Percentiles rank a stretch among this genome's conserved stretches.
These are phyloP conservation scores for Cybosia mesomella DNA, from an alignment of 2,888 invertebrate species.

Conservation along the genomic window DNA sequence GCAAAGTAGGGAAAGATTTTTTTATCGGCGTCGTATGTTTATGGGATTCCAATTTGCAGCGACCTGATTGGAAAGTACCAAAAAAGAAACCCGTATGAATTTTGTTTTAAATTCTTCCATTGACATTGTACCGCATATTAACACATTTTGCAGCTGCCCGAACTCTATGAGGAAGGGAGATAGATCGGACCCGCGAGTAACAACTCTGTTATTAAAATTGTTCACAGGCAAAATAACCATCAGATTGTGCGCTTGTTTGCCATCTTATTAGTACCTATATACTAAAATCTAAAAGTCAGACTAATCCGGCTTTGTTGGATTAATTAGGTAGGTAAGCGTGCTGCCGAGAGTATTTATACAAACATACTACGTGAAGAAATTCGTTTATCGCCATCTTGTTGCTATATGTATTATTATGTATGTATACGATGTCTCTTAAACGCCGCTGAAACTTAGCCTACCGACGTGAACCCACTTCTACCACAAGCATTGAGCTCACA, in stretches of 20 bases:
- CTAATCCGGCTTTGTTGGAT: too few species aligned
- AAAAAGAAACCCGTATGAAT: background rate
- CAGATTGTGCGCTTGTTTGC: too few species aligned
- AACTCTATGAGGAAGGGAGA: background rate
- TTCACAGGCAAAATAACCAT: too few species aligned
- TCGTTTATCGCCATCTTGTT: background rate
- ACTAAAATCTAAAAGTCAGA: background rate
- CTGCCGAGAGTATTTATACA: too few species aligned
- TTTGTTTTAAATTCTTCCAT: background rate
- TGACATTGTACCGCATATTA: background rate
- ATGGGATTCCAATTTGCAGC: background rate
- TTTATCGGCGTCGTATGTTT: background rate
- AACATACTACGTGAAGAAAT: too few species aligned
- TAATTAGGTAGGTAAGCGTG: too few species aligned
- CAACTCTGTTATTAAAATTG: too few species aligned
- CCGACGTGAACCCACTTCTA: background rate
- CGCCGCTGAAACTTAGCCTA: background rate
- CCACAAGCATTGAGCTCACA: background rate
- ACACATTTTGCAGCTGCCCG: background rate
- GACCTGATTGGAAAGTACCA: background rate
- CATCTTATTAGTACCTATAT: too few species aligned
- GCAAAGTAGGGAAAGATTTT: constrained; percentile 9
- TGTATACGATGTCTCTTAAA: background rate
- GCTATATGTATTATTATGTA: background rate
- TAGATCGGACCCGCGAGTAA: background rate